A percentile compares a stretch with the other conserved stretches of the same genome.
These are phyloP conservation scores for Drosophila kokeensis DNA, from an alignment of 2,888 invertebrate genomes.

Conservation along the genomic window DNA sequence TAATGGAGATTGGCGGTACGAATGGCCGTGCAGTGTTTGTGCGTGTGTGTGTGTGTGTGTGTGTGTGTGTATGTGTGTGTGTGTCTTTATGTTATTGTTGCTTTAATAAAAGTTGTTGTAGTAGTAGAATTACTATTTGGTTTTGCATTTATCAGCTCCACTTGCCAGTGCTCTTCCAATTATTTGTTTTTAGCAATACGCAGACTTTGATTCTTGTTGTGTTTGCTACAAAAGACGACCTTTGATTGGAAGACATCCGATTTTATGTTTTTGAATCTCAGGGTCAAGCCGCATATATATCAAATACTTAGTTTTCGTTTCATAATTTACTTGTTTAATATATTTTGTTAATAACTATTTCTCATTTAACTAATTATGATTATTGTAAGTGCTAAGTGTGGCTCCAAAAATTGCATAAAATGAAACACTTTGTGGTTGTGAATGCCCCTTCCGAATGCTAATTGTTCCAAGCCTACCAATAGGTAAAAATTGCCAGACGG, in stretches of 20 bases:
- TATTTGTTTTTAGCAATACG: constrained; percentile 68
- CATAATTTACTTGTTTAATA: constrained; percentile 55
- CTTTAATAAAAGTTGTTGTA: constrained; percentile 4
- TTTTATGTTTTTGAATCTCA: constrained; percentile 85
- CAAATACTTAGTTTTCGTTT: constrained; percentile 56
- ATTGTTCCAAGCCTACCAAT: not conserved
- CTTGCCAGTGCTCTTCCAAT: constrained; percentile 70
- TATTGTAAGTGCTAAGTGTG: constrained; percentile 73
- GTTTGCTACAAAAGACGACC: constrained; percentile 84
- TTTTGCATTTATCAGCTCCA: constrained; percentile 51
- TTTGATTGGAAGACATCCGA: constrained; percentile 86
- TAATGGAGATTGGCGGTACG: constrained; percentile 30
- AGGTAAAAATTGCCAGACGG: not conserved
- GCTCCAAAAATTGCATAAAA: constrained; percentile 67
- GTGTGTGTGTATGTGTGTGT: constrained; percentile 21
- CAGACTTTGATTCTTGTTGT: constrained; percentile 81
- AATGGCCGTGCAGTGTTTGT: constrained; percentile 49
- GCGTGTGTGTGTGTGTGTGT: constrained; percentile 6
- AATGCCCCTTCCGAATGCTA: constrained; percentile 36
- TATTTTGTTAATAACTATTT: constrained; percentile 72
- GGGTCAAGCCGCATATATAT: constrained; percentile 84
- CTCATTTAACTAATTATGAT: constrained; percentile 72
- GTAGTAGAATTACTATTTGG: constrained; percentile 33
- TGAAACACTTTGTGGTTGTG: constrained; percentile 68
- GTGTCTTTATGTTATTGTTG: constrained; percentile 4